Base-by-base conservation (phyloP, 1,140 invertebrate genomes). In the Ruditapes philippinarum region DNA sequence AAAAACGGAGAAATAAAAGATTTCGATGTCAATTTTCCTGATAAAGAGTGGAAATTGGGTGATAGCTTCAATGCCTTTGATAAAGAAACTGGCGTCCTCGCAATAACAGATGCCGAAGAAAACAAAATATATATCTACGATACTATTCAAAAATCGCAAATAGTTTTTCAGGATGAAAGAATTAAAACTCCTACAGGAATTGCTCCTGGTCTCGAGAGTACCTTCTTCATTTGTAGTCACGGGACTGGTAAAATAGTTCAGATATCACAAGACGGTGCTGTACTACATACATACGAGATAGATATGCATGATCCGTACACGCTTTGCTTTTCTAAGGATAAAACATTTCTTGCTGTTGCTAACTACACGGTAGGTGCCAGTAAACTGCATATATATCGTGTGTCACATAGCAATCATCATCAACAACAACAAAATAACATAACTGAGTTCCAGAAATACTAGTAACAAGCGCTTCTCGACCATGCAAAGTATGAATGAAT, bases 121-220 rank as follows among this genome's bases (percentile, higher is more conserved):
- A 76, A 76, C 25, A 25, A 45, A 28, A 28, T 76, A 7, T 76
- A 76, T 36, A 49, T 76, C 22, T 76, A 76, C 25, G 73, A 76
- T 45, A 76, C 73, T 12, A 42, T 28, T 1, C 28, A 11, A n/a
- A 31, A 45, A 51, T 3, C 5, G 49, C n/a, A 76, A 51, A 36
- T 76, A 51, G 22, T 42, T 22, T 38, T 70, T 0, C 0, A 45
- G 22, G 57, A 45, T 45, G 60, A 68, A 17, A 65, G n/a, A 38
- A 83, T 83, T 5, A 7, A 25, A 19, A 22, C 31, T 4, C 60
- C 81, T 49, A 9, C 38, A 22, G 65, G 60, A 28, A 9, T 49
- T 5, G 28, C 45, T 3, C 9, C 36, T 45, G 60, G 42, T 45
- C 65, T 62, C 7, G 3, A 40, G 5, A 5, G 31, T 1, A 33